Evolutionary conservation across 2,888 invertebrate species (phyloP).

Genomic region (Nipponacmea schrenckii): DNA sequence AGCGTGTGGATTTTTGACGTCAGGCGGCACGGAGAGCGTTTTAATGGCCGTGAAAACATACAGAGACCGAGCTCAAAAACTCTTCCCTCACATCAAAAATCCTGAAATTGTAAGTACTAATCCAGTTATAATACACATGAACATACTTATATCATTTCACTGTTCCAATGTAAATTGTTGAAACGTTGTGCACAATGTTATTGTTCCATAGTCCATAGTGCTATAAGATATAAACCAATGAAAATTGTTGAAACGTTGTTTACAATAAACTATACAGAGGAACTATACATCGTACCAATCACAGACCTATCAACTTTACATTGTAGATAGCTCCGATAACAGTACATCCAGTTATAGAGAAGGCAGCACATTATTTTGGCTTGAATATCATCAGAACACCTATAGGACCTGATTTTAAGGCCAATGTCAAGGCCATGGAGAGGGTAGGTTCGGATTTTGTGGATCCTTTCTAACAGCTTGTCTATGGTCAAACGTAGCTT

Average conservation of each 20-base stretch:
- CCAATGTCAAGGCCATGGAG: conserved; percentile 52
- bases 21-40: conserved; percentile 65
- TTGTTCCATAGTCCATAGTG: too few species aligned
- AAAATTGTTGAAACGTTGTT: too few species aligned
- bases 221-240: too few species aligned
- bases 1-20: conserved; percentile 59
- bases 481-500: conserved; percentile 32
- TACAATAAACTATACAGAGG: too few species aligned
- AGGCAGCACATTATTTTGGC: conserved; percentile 64
- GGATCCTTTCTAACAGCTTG: conserved; percentile 23
- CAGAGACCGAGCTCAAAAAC: conserved; percentile 54
- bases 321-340: conserved; percentile 60
- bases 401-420: conserved; percentile 46
- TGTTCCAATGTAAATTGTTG: too few species aligned
- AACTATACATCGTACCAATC: too few species aligned
- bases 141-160: background rate
- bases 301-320: too few species aligned
- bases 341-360: conserved; percentile 63
- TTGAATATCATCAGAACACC: conserved; percentile 58
- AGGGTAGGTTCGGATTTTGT: conserved; percentile 33
- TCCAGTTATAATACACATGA: too few species aligned
- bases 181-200: too few species aligned
- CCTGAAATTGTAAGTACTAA: conserved; percentile 53
- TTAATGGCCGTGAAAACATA: conserved; percentile 65
- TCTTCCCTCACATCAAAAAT: conserved; percentile 51